Base-by-base conservation (phyloP, 1,140 invertebrate species). In the Drosophila orena region DNA sequence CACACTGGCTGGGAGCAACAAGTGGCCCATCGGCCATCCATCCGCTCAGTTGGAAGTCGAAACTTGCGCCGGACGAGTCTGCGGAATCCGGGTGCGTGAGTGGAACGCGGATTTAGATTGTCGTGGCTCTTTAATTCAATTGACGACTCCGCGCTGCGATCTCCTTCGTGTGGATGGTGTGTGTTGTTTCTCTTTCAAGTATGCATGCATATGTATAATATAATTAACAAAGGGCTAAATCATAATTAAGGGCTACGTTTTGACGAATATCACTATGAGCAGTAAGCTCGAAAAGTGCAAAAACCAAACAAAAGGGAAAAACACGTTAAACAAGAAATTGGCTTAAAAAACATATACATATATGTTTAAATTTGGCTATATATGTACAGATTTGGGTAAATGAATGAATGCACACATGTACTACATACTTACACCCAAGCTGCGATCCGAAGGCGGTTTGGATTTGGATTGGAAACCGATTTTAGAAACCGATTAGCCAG, bases 71-170 rank as follows among this genome's bases (percentile, higher is more conserved):
- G 78, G 54, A 52, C 68, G 35, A 12, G 49, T 40, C 50, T 27
- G 66, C 61, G 62, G 56, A 52, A 52, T 50, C 37, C 60, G 53
- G 30, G 27, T 47, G 40, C 59, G 44, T 37, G 58, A 50, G 52
- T 66, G 49, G 4, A 59, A 64, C 50, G 56, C 72, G 50, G 50
- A 38, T 38, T 53, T 60, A 42, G 58, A 70, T 42, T 42, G 61
- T 80, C 65, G 72, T 64, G 43, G 60, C 60, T 74, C 66, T 69
- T 85, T 75, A 86, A 81, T 75, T 81, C 62, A 85, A 86, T 85
- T 85, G 78, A 78, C 81, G 74, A 62, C 56, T 70, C 54, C 40
- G 69, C 54, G 30, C 22, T 37, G 40, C 24, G 64, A 49, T 27
- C 44, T 49, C 17, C 50, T 56, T 44, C 17, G 27, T 11, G 43